Conservation (phyloP, 37 sponge, comb jelly and placozoan species). For the Crambe crambe region DNA sequence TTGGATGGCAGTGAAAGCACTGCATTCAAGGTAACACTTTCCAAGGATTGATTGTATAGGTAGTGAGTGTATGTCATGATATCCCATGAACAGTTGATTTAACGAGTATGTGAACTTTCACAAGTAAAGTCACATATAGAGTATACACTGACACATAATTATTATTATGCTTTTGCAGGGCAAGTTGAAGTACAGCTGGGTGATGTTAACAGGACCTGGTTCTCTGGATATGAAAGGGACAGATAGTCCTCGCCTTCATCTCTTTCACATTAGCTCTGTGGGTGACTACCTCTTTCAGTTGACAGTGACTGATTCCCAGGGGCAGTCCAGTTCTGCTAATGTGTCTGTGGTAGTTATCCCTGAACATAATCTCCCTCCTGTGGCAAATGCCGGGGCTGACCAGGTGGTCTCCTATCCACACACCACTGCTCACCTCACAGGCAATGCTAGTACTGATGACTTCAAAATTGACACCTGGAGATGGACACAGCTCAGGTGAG, state of each 20-base stretch:
- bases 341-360: constrained; percentile 68
- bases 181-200: constrained; percentile 46
- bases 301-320: constrained; percentile 76
- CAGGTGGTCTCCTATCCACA: constrained; percentile 52
- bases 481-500: constrained; percentile 63
- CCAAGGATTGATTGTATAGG: no score
- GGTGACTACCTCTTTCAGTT: constrained; percentile 47
- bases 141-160: background rate
- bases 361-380: constrained; percentile 74
- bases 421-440: constrained; percentile 46
- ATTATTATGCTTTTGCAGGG: constrained; percentile 10
- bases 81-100: no score
- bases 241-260: background rate
- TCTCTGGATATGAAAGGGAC: constrained; percentile 34
- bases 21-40: constrained; percentile 51
- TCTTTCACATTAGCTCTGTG: background rate
- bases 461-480: constrained; percentile 22
- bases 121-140: background rate
- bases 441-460: constrained; percentile 61
- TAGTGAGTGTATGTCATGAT: no score
- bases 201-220: constrained; percentile 7
- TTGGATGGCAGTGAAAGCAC: constrained; percentile 61
- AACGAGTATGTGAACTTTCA: no score
- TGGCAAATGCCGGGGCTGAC: constrained; percentile 55
- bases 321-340: constrained; percentile 41